These are phyloP conservation scores for Ageneiosus marmoratus DNA, from an alignment of 2,113 vertebrate genomes.

Conservation along the genomic window DNA sequence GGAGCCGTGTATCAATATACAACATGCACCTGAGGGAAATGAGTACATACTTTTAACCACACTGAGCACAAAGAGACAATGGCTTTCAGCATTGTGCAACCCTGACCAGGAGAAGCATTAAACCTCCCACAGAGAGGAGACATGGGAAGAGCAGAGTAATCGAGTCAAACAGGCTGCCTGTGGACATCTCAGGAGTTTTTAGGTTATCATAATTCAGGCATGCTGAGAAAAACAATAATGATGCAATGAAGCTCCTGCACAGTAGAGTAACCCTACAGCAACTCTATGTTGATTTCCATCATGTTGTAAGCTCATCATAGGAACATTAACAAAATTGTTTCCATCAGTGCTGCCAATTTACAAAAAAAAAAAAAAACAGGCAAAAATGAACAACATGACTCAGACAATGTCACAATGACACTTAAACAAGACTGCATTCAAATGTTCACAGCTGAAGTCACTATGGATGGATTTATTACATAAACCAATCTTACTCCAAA, in stretches of 20 bases:
- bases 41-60: too few relatives aligned
- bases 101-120: neutral
- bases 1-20: constrained; percentile 9
- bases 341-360: neutral
- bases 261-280: neutral
- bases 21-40: neutral
- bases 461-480: neutral
- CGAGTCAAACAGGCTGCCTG: constrained; percentile 23
- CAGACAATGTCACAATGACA: neutral
- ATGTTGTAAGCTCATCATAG: neutral
- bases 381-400: neutral
- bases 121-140: neutral
- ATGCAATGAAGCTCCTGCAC: neutral
- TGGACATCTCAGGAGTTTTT: constrained; percentile 31
- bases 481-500: neutral
- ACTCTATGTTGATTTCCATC: neutral
- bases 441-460: neutral
- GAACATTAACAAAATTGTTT: neutral
- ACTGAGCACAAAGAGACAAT: neutral
- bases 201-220: constrained; percentile 13
- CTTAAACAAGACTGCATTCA: neutral
- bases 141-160: neutral
- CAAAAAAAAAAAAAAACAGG: neutral
- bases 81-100: neutral
- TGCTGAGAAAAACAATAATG: constrained; percentile 28